Evolutionary conservation across 2,113 vertebrate genomes (phyloP), one percentile per base, ranked within the genome.

Genomic region (Nycticebus coucang): DNA sequence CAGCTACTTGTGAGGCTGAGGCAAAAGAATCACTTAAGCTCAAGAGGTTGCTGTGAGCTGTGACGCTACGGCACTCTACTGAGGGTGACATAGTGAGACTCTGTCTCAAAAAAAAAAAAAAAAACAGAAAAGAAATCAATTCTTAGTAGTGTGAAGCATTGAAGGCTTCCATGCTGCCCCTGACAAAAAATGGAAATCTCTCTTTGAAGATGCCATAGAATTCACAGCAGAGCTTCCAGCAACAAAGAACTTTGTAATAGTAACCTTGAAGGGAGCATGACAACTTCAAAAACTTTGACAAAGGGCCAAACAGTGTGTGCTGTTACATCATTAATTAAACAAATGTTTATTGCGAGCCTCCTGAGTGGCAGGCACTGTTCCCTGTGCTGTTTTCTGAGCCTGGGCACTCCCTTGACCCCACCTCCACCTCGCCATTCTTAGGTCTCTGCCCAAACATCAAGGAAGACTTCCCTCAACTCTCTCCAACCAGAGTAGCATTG

Each of bases 201-300:
- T 59, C 60, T 91, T 91, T 89, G 66, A 94, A 91, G 55, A 82
- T 74, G 14, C 26, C 1, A 0, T 35, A 64, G 86, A 78, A 26
- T 72, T 95, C 83, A 85, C 60, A 66, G 41, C 14, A n/a, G 30
- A 93, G 62, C 79, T 93, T 94, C 50, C 64, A 87, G 88, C n/a
- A 68, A 80, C n/a, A 24, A 78, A 95, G 35, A 87, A 53, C 24
- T 26, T 24, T 77, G 35, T 79, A n/a, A 72, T 75, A 4, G 53
- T 92, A 69, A 77, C 57, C 53, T 87, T 87, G 59, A 90, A 69
- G 59, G 30, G 17, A 75, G 33, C 41, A 9, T 21, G 28, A 17
- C 55, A 59, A 82, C 37, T 80, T 84, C 86, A 41, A 59, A 50
- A n/a, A 4, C 59, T 74, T 57, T 83, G 85, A 62, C 69, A 89